Conservation (phyloP, 1,140 invertebrate genomes). For the Drosophila kepulauana region DNA sequence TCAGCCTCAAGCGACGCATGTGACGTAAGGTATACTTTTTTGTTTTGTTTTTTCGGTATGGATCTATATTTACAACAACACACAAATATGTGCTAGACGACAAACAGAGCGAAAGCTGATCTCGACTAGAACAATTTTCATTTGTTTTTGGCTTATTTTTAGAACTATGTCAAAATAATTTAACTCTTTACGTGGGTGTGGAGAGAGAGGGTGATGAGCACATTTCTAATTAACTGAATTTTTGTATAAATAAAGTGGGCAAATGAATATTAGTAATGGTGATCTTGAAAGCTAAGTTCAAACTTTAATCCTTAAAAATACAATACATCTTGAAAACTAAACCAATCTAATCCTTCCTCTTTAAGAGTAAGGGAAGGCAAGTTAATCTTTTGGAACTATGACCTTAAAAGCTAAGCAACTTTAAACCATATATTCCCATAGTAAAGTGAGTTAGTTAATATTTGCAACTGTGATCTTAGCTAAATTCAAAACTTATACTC, state of each 20-base stretch:
- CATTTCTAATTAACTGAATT: background rate
- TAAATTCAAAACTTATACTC: too few relatives aligned
- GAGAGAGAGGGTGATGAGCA: background rate
- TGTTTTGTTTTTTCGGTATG: background rate
- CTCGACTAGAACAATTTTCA: constrained; percentile 11
- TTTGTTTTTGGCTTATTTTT: constrained; percentile 13
- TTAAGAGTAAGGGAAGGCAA: too few relatives aligned
- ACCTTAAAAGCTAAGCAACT: too few relatives aligned
- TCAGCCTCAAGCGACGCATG: constrained; percentile 27
- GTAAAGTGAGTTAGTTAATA: too few relatives aligned
- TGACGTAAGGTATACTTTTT: constrained; percentile 60
- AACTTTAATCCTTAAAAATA: too few relatives aligned
- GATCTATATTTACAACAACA: constrained; percentile 71
- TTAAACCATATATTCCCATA: too few relatives aligned
- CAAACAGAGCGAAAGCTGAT: constrained; percentile 36
- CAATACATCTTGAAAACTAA: too few relatives aligned
- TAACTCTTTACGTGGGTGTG: background rate
- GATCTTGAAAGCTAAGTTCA: too few relatives aligned
- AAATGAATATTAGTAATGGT: background rate
- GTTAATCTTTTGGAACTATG: too few relatives aligned
- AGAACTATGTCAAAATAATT: constrained; percentile 19
- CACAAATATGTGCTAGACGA: background rate
- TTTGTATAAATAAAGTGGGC: background rate
- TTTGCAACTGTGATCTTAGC: too few relatives aligned
- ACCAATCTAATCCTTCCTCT: too few relatives aligned